Percentiles rank a stretch among this genome's conserved stretches.
Evolutionary conservation across 2,113 vertebrate species (phyloP).

Genomic region (Cranoglanis bouderius): DNA sequence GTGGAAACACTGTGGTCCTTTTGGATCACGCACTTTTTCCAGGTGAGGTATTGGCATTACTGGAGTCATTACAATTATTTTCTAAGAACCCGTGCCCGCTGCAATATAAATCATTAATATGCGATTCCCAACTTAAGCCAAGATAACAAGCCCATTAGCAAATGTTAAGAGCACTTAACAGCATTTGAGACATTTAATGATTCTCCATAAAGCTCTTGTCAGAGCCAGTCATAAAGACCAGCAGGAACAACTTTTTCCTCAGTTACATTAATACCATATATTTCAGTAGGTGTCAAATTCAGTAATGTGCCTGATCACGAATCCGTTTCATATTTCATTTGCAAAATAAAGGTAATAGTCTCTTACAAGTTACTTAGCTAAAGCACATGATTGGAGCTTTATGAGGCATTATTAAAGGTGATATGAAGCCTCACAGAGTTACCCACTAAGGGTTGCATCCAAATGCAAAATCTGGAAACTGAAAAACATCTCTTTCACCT

Average conservation of each 20-base stretch:
- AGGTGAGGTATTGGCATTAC: neutral
- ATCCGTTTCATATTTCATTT: neutral
- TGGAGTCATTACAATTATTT: neutral
- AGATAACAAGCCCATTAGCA: neutral
- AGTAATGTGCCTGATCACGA: neutral
- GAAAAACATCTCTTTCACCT: neutral
- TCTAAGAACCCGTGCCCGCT: neutral
- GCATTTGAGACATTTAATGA: neutral
- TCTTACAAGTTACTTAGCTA: no score
- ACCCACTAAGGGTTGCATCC: neutral
- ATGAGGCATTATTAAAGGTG: neutral
- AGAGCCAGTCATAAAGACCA: slow-evolving; percentile 2
- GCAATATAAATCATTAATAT: neutral
- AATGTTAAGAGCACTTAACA: neutral
- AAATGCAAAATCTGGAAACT: neutral
- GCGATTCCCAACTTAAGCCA: neutral
- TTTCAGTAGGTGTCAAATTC: neutral
- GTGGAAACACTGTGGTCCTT: neutral
- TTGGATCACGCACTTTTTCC: neutral
- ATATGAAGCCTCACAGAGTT: neutral
- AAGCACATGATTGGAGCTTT: neutral
- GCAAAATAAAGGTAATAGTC: neutral
- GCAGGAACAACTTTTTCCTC: neutral
- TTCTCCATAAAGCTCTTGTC: slow-evolving; percentile 12
- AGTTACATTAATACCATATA: neutral